Conservation (phyloP, 2,113 vertebrate genomes). For the Pungitius pungitius region DNA sequence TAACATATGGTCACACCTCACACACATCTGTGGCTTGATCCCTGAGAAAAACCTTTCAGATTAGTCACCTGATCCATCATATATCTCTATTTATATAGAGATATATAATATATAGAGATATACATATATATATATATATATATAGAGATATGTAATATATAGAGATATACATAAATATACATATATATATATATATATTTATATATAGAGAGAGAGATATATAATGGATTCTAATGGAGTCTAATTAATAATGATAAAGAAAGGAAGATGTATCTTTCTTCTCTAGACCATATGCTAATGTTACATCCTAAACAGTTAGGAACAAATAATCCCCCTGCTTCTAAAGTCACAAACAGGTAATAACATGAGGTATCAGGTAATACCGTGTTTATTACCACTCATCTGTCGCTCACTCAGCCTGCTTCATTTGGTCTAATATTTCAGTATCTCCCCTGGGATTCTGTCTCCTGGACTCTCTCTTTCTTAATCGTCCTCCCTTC, state of each 20-base stretch:
- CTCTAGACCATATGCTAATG: not conserved
- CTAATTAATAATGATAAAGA: too few species aligned
- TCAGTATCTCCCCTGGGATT: constrained; percentile 61
- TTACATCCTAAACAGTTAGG: not conserved
- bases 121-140: not conserved
- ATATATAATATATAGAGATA: too few species aligned
- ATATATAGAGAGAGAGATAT: too few species aligned
- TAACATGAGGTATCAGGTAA: constrained; percentile 12
- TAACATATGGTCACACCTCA: not conserved
- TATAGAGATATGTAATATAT: too few species aligned
- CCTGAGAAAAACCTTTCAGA: not conserved
- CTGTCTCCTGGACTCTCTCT: constrained; percentile 31
- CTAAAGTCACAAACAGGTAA: constrained; percentile 5
- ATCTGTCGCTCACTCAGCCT: constrained; percentile 54
- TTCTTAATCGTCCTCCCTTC: constrained; percentile 64
- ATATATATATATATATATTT: too few species aligned
- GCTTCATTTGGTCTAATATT: constrained; percentile 70
- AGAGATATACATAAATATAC: too few species aligned
- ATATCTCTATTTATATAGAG: too few species aligned
- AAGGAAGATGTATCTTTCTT: too few species aligned
- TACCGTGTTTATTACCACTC: constrained; percentile 38
- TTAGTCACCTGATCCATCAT: not conserved
- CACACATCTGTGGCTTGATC: not conserved
- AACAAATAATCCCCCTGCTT: not conserved
- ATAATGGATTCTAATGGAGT: too few species aligned